phyloP scores from a whole-genome alignment of 2,888 invertebrate genomes.

The Rhagonycha fulva region DNA sequence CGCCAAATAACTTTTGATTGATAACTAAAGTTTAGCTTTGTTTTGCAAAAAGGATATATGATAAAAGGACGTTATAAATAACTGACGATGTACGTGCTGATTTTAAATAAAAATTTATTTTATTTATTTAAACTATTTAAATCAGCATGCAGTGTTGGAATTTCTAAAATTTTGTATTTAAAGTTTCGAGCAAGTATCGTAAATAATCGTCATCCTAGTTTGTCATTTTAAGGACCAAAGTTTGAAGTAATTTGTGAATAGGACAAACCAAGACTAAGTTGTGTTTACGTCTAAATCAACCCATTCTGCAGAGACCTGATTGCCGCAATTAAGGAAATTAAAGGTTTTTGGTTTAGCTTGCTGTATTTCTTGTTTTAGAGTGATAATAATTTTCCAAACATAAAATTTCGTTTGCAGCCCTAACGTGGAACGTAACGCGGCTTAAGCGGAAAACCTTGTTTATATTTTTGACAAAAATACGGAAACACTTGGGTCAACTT shows the following conservation, averaged over 20 bases:
- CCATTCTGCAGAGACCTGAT: neutral
- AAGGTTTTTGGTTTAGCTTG: neutral
- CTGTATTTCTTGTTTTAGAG: neutral
- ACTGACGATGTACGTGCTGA: slow-evolving; percentile 9
- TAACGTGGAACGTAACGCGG: neutral
- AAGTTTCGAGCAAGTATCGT: neutral
- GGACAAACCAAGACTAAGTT: neutral
- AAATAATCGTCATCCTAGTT: neutral
- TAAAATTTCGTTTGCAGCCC: neutral
- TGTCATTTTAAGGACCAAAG: neutral
- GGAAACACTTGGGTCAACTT: neutral
- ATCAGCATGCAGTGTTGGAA: neutral
- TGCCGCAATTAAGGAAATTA: neutral
- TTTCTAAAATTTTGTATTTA: neutral
- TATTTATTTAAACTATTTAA: slow-evolving; percentile 3
- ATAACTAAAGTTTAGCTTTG: slow-evolving; percentile 20
- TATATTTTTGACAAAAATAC: neutral
- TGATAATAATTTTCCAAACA: neutral
- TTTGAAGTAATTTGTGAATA: neutral
- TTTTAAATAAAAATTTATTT: slow-evolving; percentile 13
- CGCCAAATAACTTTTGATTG: slow-evolving; percentile 21
- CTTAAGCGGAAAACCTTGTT: neutral
- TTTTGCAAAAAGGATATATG: slow-evolving; percentile 16
- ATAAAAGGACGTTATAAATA: slow-evolving; percentile 21
- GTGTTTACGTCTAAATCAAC: neutral